These are phyloP conservation scores for Drosophila carrolli DNA, from an alignment of 1,140 invertebrate species.

Conservation along the genomic window DNA sequence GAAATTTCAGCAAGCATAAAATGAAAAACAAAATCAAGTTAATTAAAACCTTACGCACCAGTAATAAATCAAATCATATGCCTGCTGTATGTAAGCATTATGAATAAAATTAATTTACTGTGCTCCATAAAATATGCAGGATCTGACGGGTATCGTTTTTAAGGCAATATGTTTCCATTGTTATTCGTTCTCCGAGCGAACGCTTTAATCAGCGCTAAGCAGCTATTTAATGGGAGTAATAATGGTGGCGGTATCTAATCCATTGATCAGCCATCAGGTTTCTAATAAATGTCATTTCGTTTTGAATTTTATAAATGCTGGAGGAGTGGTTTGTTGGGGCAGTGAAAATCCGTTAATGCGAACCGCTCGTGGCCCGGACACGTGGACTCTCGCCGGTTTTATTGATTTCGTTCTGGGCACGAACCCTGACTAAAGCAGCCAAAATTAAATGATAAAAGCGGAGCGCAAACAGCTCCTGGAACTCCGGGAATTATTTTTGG, in stretches of 20 bases:
- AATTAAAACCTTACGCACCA: slow-evolving; percentile 22
- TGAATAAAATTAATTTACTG: slow-evolving; percentile 41
- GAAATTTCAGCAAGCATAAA: slow-evolving; percentile 19
- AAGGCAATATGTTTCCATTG: slow-evolving; percentile 5
- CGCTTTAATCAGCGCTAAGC: slow-evolving; percentile 47
- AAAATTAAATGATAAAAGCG: slow-evolving; percentile 77
- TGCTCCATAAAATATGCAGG: slow-evolving; percentile 24
- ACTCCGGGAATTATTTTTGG: slow-evolving; percentile 72
- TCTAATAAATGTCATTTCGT: slow-evolving; percentile 61
- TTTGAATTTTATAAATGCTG: slow-evolving; percentile 62
- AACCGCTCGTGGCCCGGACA: slow-evolving; percentile 29
- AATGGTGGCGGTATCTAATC: slow-evolving; percentile 19
- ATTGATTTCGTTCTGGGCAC: slow-evolving; percentile 65
- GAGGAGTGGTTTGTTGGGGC: neutral
- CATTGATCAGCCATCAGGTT: slow-evolving; percentile 28
- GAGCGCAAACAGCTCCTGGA: slow-evolving; percentile 36
- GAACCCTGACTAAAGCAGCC: slow-evolving; percentile 45
- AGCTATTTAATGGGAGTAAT: slow-evolving; percentile 19
- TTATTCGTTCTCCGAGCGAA: neutral
- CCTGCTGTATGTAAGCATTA: neutral
- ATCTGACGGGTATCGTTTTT: neutral
- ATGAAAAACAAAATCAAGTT: slow-evolving; percentile 26
- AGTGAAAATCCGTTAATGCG: slow-evolving; percentile 20
- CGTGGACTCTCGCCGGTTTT: slow-evolving; percentile 56
- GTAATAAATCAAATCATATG: slow-evolving; percentile 38